Conservation (phyloP, 2,797 vertebrate species). For the Aerospiza tachiro region DNA sequence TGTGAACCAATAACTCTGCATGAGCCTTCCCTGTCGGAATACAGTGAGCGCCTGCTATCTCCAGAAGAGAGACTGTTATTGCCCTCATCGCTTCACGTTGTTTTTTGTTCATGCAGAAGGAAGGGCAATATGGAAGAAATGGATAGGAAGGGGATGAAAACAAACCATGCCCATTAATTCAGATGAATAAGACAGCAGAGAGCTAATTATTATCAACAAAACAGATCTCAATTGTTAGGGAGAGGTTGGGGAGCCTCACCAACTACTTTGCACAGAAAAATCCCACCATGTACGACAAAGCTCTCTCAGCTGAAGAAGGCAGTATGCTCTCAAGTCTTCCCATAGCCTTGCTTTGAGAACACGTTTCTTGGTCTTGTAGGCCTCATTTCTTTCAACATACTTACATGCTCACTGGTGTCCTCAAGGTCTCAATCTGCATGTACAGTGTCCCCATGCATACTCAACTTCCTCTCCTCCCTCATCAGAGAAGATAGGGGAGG, state of each 20-base stretch:
- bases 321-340: not conserved
- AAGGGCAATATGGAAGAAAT: not conserved
- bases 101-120: not conserved
- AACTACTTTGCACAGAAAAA: not conserved
- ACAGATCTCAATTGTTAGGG: not conserved
- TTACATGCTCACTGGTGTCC: not conserved
- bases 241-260: not conserved
- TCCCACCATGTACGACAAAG: not conserved
- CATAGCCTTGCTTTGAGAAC: not conserved
- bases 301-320: not conserved
- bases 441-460: not conserved
- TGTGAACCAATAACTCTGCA: not conserved
- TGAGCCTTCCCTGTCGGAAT: not conserved
- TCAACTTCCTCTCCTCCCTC: not conserved
- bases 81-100: rapidly evolving
- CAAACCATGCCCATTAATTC: not conserved
- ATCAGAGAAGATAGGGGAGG: not conserved
- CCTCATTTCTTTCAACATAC: not conserved
- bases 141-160: not conserved
- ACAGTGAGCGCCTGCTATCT: not conserved
- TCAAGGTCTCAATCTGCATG: not conserved
- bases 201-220: not conserved
- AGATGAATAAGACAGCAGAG: not conserved
- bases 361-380: not conserved
- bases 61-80: not conserved